These are phyloP conservation scores for Drosophila lacertosa DNA, from an alignment of 1,140 invertebrate species.

Conservation along the genomic window DNA sequence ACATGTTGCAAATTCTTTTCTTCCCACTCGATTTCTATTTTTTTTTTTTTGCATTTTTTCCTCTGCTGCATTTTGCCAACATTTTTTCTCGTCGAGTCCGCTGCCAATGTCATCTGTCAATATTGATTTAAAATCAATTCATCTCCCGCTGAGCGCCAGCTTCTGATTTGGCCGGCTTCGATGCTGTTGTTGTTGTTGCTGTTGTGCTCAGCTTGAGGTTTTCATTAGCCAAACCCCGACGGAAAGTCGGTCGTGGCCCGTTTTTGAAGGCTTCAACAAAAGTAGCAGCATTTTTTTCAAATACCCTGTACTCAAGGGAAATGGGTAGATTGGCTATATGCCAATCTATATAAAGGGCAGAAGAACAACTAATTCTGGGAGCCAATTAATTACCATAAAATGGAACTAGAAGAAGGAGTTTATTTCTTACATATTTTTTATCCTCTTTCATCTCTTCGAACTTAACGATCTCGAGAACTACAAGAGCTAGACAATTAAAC, in stretches of 20 bases:
- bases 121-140: conserved; percentile 82
- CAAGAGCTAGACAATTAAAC: too few species aligned
- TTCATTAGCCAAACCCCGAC: conserved; percentile 55
- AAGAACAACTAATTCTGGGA: too few species aligned
- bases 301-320: too few species aligned
- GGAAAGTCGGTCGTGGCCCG: conserved; percentile 5
- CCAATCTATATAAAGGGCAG: too few species aligned
- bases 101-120: conserved; percentile 73
- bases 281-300: too few species aligned
- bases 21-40: background rate
- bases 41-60: conserved; percentile 26
- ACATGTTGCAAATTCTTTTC: conserved; percentile 48
- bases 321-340: too few species aligned
- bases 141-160: conserved; percentile 68
- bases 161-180: conserved; percentile 63
- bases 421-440: too few species aligned
- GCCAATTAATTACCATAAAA: too few species aligned
- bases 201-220: conserved; percentile 66
- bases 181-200: too few species aligned
- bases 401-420: too few species aligned
- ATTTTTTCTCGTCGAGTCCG: conserved; percentile 13
- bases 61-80: conserved; percentile 12
- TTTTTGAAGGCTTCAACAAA: background rate
- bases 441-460: too few species aligned
- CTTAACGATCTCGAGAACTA: too few species aligned